These are phyloP conservation scores for Smutsia gigantea DNA, from an alignment of 2,797 vertebrate species.

Conservation along the genomic window DNA sequence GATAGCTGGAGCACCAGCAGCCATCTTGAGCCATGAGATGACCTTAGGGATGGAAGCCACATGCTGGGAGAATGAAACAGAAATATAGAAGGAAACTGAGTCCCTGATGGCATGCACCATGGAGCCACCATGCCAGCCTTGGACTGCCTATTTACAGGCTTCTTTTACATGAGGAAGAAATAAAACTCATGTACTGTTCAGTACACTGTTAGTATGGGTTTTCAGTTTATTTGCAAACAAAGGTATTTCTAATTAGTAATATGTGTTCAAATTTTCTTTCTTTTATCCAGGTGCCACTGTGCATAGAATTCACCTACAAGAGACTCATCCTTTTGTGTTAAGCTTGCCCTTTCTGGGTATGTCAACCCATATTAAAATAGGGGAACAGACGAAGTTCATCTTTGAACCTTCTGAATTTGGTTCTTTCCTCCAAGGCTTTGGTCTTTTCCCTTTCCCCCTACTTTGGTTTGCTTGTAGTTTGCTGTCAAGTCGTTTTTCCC, in stretches of 20 bases:
- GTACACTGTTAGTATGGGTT: not conserved
- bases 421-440: not conserved
- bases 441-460: not conserved
- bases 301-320: not conserved
- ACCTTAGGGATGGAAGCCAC: not conserved
- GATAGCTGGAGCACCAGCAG: not conserved
- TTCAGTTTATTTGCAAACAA: not conserved
- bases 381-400: not conserved
- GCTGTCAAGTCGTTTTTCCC: not conserved
- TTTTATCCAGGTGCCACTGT: not conserved
- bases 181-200: not conserved
- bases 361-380: not conserved
- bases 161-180: not conserved
- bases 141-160: not conserved
- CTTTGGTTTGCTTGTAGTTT: not conserved
- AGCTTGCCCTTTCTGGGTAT: not conserved
- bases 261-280: not conserved
- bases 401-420: not conserved
- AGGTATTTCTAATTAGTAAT: not conserved
- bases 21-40: not conserved
- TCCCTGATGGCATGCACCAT: not conserved
- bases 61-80: not conserved
- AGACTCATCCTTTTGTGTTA: not conserved
- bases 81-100: not conserved
- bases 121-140: not conserved